Evolutionary conservation across 2,113 vertebrate species (phyloP), one percentile per base, ranked within the genome.

Genomic region (Cyphomyrus plagiostoma): DNA sequence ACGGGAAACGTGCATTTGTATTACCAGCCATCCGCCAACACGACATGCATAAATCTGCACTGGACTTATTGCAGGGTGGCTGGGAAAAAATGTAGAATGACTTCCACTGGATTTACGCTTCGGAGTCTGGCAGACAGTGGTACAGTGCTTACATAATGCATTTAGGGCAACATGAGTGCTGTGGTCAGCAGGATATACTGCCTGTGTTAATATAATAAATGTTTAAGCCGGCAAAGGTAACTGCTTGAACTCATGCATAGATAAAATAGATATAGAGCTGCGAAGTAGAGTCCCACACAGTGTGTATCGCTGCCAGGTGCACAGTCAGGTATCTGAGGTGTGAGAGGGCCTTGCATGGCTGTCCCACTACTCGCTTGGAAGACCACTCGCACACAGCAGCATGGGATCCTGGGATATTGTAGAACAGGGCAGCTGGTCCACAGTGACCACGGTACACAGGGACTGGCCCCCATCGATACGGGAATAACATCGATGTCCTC

Each of bases 11-110:
- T 30, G 11, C 35, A 89, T 89, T 89, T 49, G 46, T 58, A 58
- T 84, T 50, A 56, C 88, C 56, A 26, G 50, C 56, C 52, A 77
- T 30, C 80, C 89, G 19, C 23, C 39, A 42, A 89, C n/a, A 53
- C 39, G 35, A 66, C 39, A 42, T 62, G 42, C 80, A 84, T 89
- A 58, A 84, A 52, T 48, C 50, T 42, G n/a, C 52, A 35, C 23
- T 90, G 66, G 56, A 84, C 84, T 70, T 42, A 56, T 62, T 66
- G 85, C 86, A 89, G 77, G 91, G 87, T 88, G 87, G 89, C 90
- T 90, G 89, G 30, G 39, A 80, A 35, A 15, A 42, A 53, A 21
- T 3, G 3, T n/a, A 23, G 53, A 88, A 66, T 21, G 53, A 46
- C 17, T 46, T 42, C 53, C 35, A n/a, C 10, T 23, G 56, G 19